Conservation (phyloP, 2,797 vertebrate genomes). For the Chloroceryle amazona region DNA sequence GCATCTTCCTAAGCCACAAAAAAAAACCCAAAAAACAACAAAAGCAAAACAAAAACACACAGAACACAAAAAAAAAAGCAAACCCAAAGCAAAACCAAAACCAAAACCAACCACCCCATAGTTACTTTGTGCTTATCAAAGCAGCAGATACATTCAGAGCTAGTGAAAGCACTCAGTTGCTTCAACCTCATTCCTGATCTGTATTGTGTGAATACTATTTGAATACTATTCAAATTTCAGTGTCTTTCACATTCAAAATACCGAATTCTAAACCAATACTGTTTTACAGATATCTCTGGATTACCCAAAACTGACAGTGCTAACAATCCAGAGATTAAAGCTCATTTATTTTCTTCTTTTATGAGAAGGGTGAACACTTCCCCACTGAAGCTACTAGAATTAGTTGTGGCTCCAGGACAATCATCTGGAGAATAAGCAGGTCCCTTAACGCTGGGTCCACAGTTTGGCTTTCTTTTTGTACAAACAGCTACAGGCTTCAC, state of each 20-base stretch:
- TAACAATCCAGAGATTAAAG: neutral
- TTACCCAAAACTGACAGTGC: neutral
- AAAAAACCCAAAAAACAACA: neutral
- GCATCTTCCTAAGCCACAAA: neutral
- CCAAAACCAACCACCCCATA: neutral
- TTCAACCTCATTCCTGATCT: neutral
- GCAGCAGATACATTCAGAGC: neutral
- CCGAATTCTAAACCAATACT: neutral
- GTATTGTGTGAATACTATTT: accelerated
- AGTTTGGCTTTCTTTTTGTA: neutral
- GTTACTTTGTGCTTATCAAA: neutral
- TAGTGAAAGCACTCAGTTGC: neutral
- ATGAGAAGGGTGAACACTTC: neutral
- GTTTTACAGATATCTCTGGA: accelerated
- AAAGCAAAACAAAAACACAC: accelerated
- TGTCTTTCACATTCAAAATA: neutral
- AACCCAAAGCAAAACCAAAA: neutral
- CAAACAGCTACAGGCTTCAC: neutral
- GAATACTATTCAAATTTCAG: neutral
- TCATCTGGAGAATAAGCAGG: neutral
- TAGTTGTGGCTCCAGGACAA: neutral
- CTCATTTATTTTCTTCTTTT: neutral
- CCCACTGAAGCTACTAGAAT: accelerated
- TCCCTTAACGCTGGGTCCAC: neutral
- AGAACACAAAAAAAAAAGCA: neutral